Base-by-base conservation (phyloP, 2,113 vertebrate species). In the Camelus dromedarius region DNA sequence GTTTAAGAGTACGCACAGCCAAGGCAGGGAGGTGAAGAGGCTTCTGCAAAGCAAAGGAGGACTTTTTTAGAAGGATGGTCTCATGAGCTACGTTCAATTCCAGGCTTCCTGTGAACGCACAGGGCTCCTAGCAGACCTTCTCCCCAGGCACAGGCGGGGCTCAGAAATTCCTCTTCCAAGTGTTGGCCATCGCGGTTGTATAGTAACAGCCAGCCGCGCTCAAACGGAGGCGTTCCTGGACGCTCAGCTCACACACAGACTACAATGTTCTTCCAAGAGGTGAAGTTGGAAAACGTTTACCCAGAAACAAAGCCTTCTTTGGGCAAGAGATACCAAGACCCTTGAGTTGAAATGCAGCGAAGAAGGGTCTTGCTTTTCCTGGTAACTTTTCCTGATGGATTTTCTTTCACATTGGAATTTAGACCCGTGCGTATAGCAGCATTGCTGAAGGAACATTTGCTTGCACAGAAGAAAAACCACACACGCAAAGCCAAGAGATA, bases 1-100 rank as follows among this genome's bases (percentile, higher is more conserved):
- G 86, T n/a, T 96, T 77, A 62, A 8, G 79, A 98, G 76, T 8
- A 97, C n/a, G 18, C 30, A 97, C 28, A 89, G 76, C 80, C 93
- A 64, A 24, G 97, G 0, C 90, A 87, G 95, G 48, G 93, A 9
- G 0, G 46, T 69, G 69, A 93, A 32, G 24, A 16, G 73, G 30
- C 1, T 93, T 95, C 97, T 98, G 91, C 91, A 97, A 70, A 9
- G n/a, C 2, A 67, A 67, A 4, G 0, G 7, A 0, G 28, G 54
- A 48, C 48, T 24, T 60, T 60, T 24, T 60, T 48, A 42, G 30
- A 1, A 13, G 30, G 26, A 20, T 32, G 84, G 26, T 10, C 14
- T 73, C 16, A 22, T 26, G 85, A 73, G n/a, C 7, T 3, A 16
- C 12, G 1, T 58, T 16, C 52, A 26, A 72, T 46, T 32, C 11